Conservation (phyloP, 1,140 invertebrate species). For the Oedothorax gibbosus region DNA sequence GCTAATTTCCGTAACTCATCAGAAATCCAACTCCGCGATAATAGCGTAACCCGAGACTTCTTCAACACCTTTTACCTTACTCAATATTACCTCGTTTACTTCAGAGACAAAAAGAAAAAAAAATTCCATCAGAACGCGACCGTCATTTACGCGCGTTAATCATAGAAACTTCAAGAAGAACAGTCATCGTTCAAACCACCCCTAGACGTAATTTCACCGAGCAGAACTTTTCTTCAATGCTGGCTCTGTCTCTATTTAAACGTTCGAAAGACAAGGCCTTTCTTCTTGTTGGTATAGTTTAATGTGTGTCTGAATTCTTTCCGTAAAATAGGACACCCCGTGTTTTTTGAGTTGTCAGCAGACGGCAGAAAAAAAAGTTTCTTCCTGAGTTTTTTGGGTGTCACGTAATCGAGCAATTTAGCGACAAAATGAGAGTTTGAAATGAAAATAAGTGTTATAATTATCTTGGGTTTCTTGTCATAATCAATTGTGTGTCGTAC, state of each 20-base stretch:
- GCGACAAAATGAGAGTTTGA: too few species aligned
- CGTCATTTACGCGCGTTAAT: not conserved
- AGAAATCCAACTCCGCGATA: not conserved
- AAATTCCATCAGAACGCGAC: not conserved
- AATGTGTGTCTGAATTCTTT: conserved; percentile 31
- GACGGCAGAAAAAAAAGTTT: not conserved
- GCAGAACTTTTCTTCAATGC: conserved; percentile 11
- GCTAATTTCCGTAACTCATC: conserved; percentile 3
- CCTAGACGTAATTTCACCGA: conserved; percentile 14
- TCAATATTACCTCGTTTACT: conserved; percentile 18
- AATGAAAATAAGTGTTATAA: too few species aligned
- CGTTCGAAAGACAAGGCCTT: conserved; percentile 11
- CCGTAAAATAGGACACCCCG: conserved; percentile 14
- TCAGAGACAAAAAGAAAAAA: conserved; percentile 2
- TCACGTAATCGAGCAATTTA: not conserved
- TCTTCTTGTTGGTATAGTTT: conserved; percentile 3
- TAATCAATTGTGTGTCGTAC: too few species aligned
- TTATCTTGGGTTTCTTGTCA: too few species aligned
- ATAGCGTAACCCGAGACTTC: not conserved
- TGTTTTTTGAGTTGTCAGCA: conserved; percentile 3
- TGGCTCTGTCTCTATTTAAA: not conserved
- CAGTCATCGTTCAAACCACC: conserved; percentile 33
- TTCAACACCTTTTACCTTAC: conserved; percentile 17
- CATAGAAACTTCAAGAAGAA: conserved; percentile 8
- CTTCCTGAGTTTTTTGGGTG: not conserved